Percentiles rank a stretch among this genome's conserved stretches.
These are phyloP conservation scores for Sminthurides aquaticus DNA, from an alignment of 2,888 invertebrate species.

Conservation along the genomic window DNA sequence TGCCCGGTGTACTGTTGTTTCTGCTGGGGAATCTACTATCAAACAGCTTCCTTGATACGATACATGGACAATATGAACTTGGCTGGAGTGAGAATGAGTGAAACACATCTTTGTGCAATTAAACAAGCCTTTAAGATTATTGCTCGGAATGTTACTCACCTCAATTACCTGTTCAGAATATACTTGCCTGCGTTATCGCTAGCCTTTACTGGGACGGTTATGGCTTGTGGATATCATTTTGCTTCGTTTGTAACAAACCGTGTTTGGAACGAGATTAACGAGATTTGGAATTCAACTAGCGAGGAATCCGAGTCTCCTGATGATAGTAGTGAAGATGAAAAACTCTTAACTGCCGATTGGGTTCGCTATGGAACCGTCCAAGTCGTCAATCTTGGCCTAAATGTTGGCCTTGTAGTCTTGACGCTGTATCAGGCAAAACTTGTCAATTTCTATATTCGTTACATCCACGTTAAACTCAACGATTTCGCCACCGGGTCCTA, in stretches of 20 bases:
- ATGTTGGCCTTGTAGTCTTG: neutral
- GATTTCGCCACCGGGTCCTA: neutral
- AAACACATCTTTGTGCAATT: neutral
- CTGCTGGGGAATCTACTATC: neutral
- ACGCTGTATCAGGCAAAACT: neutral
- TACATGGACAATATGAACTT: slow-evolving; percentile 2
- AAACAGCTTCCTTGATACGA: neutral
- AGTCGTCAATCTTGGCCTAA: neutral
- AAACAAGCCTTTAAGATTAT: slow-evolving; percentile 1
- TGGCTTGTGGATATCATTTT: no score
- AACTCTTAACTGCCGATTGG: no score
- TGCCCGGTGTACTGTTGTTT: slow-evolving; percentile 2
- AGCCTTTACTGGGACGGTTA: no score
- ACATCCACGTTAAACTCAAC: neutral
- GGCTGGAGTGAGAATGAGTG: neutral
- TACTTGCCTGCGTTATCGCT: neutral
- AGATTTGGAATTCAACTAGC: no score
- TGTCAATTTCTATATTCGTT: neutral
- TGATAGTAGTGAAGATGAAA: no score
- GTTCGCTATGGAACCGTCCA: neutral
- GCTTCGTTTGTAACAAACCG: no score
- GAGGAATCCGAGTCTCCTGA: no score
- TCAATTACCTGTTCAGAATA: neutral
- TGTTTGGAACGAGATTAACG: no score
- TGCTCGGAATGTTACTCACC: neutral